Base-by-base conservation (phyloP, 2,888 invertebrate species). In the Pristionchus arcanus region DNA sequence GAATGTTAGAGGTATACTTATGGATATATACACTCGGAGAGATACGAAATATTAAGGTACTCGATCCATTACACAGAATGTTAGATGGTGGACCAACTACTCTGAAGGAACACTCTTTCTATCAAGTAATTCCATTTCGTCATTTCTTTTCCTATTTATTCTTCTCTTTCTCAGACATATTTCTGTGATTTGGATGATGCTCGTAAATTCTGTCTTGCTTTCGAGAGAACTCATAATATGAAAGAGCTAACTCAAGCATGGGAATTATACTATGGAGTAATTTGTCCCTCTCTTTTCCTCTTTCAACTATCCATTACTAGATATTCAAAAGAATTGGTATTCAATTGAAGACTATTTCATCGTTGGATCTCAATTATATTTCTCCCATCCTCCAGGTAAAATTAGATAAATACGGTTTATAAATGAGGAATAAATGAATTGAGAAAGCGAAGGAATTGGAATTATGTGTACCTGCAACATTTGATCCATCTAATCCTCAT, bases 231-330 rank as follows among this genome's bases (percentile, higher is more conserved):
- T 0, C 97, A 97, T 0, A 97, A 97, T 93, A 97, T 97, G 11
- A 97, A 98, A 92, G 99, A 99, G 95, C 96, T 99, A 92, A 98
- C 98, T 63, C 92, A 92, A 95, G 99, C 99, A 5, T 99, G 99
- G 99, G 99, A 99, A 95, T 96, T 98, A 66, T 99, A 99, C 96
- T 99, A 99, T 96, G 98, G 98, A 37, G 92, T n/a, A n/a, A n/a
- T 92, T 19, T 31, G 88, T n/a, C 34, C 42, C 42, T 49, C 11
- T 49, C 13, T 49, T 49, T 49, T 49, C 42, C 9, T 49, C 42
- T 49, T 49, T 49, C 42, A 49, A 49, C 42, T 49, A 49, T 49
- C 42, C 42, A 49, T 49, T 49, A 49, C 42, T 81, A 92, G 91
- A 98, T 99, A 89, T 99, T 99, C 96, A 97, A 98, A 53, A 97